Percentiles rank a stretch among this genome's conserved stretches.
These are phyloP conservation scores for Himalopsyche phryganea DNA, from an alignment of 1,140 invertebrate genomes.

Conservation along the genomic window DNA sequence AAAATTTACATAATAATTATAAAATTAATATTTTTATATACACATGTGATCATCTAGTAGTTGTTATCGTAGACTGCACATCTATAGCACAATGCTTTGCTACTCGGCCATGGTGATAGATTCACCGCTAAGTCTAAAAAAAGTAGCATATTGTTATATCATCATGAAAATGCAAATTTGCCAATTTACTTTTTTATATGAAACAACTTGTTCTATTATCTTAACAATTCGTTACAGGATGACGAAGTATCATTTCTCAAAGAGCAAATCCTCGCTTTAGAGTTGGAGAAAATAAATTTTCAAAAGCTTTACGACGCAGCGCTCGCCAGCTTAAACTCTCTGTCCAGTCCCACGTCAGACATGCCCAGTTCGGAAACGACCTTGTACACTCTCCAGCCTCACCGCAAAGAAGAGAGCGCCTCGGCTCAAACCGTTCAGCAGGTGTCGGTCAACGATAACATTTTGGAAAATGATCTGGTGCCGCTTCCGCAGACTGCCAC, in stretches of 20 bases:
- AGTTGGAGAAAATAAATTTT: constrained; percentile 57
- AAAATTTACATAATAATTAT: too few relatives aligned
- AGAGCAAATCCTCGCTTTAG: constrained; percentile 52
- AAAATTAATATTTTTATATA: too few relatives aligned
- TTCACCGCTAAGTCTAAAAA: too few relatives aligned
- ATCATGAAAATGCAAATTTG: too few relatives aligned
- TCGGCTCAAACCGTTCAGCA: constrained; percentile 40
- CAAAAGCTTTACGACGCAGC: constrained; percentile 53
- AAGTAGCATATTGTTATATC: too few relatives aligned
- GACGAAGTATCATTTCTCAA: constrained; percentile 57
- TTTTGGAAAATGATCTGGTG: constrained; percentile 26
- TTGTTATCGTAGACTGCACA: too few relatives aligned
- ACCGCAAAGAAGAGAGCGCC: constrained; percentile 33
- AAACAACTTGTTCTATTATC: too few relatives aligned
- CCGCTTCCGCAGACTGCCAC: constrained; percentile 46
- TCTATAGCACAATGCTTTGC: too few relatives aligned
- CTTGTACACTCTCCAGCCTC: constrained; percentile 23
- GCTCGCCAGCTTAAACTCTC: constrained; percentile 48
- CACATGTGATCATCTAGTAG: too few relatives aligned
- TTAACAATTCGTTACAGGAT: too few relatives aligned
- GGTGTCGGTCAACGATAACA: constrained; percentile 30
- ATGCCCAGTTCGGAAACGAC: constrained; percentile 33
- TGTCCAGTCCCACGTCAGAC: constrained; percentile 47
- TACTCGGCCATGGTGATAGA: too few relatives aligned
- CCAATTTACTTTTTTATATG: too few relatives aligned